Evolutionary conservation across 2,797 vertebrate genomes (phyloP), one percentile per base, ranked within the genome.

Genomic region (Danionella dracula): DNA sequence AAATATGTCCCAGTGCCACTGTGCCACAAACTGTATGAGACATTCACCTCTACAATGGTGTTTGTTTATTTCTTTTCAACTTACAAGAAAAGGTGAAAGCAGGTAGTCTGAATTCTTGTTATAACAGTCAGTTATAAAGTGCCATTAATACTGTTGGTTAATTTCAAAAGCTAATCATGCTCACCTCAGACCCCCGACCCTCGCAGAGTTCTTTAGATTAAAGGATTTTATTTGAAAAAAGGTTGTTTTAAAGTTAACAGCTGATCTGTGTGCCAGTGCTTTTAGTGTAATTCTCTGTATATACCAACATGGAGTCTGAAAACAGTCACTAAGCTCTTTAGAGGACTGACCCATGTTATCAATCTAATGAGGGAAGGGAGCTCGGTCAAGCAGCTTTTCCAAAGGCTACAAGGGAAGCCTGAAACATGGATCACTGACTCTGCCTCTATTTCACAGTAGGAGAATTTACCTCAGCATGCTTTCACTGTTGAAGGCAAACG

Each of bases 401-500:
- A 46, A 64, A 68, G 54, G 59, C 66, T 65, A 53, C 2, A 34
- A 44, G 23, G 7, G 16, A 53, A 59, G 29, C 15, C 62, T 62
- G 10, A 51, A 74, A 56, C 62, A 74, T 66, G 62, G 66, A 74
- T 74, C 72, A 70, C 51, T 68, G 67, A 63, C 50, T 70, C 40
- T 58, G 37, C 54, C 13, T 34, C 19, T 55, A 42, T 15, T 38
- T 65, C 54, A 27, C 46, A 41, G 41, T 42, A 17, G 42, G 12
- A 45, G 41, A 69, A 41, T 73, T 62, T 65, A 59, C 54, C 60
- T 53, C 50, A 13, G 44, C 60, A 48, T 69, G 57, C 63, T 66
- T 66, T 21, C 42, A 55, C 48, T 51, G 13, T 32, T 21, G 32
- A 48, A 41, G 51, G 66, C 42, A 55, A 62, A 54, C 20, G 15